Percentiles rank a stretch among this genome's conserved stretches.
These are phyloP conservation scores for Iselma pallidipennis DNA, from an alignment of 2,888 invertebrate species.

Conservation along the genomic window DNA sequence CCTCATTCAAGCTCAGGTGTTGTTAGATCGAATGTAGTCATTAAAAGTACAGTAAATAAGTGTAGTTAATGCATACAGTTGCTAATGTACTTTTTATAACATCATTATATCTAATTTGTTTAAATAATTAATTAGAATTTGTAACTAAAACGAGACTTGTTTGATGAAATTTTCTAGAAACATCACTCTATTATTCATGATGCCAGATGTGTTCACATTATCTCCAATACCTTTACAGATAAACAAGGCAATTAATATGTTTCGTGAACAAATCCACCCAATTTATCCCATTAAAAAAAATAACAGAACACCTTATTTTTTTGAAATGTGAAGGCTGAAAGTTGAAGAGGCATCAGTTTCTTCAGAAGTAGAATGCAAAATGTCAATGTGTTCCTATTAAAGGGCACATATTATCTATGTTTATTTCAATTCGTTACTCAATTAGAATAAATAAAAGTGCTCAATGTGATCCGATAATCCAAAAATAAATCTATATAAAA, in stretches of 20 bases:
- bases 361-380: not conserved
- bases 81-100: conserved; percentile 20
- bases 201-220: conserved; percentile 22
- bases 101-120: conserved; percentile 17
- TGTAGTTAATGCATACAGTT: conserved; percentile 14
- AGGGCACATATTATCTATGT: not conserved
- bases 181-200: conserved; percentile 17
- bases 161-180: conserved; percentile 6
- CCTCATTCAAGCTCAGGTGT: conserved; percentile 15
- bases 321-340: too few species aligned
- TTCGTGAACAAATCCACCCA: not conserved
- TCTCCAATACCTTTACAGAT: conserved; percentile 10
- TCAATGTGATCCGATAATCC: conserved; percentile 39
- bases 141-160: not conserved
- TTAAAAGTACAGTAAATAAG: conserved; percentile 14
- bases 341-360: too few species aligned
- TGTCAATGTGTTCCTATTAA: not conserved
- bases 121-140: conserved; percentile 18
- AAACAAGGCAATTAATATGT: conserved; percentile 20
- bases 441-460: conserved; percentile 25
- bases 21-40: conserved; percentile 11
- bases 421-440: not conserved
- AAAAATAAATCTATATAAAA: conserved; percentile 46
- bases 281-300: not conserved
- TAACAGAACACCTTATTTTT: too few species aligned